A percentile compares a stretch with the other conserved stretches of the same genome.
Conservation (phyloP, 1,140 invertebrate species). For the Gryllus bimaculatus region DNA sequence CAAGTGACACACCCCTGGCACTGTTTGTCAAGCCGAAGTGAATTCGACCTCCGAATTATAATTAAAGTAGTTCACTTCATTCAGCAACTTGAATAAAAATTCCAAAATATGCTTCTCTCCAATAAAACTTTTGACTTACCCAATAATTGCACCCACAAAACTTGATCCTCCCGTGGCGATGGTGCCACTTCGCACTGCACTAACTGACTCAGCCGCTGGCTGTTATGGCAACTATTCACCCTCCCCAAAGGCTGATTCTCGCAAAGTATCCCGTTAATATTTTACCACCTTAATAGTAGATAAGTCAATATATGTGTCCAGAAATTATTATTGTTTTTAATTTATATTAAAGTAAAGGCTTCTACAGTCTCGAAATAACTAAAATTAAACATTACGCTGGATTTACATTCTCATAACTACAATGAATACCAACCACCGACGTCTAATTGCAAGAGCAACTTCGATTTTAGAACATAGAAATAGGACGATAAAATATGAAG, state of each 20-base stretch:
- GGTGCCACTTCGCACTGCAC: neutral
- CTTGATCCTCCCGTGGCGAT: neutral
- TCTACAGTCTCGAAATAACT: neutral
- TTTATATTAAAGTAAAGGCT: neutral
- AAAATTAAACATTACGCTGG: neutral
- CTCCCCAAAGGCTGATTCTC: neutral
- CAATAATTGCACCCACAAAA: neutral
- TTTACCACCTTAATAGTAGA: neutral
- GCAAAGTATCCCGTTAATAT: neutral
- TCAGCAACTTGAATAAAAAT: too few species aligned
- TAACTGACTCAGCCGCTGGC: neutral
- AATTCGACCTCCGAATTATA: too few species aligned
- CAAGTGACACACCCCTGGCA: neutral
- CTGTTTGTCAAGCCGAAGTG: neutral
- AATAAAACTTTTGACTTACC: neutral
- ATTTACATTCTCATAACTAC: neutral
- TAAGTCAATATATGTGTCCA: neutral
- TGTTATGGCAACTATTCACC: neutral
- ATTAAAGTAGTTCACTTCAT: too few species aligned
- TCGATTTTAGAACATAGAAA: too few species aligned
- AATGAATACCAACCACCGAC: neutral
- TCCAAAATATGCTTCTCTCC: too few species aligned
- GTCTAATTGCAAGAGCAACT: neutral
- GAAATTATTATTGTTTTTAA: neutral
- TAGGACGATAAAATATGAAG: too few species aligned